These are phyloP conservation scores for Falco cherrug DNA, from an alignment of 2,797 vertebrate genomes.

Conservation along the genomic window DNA sequence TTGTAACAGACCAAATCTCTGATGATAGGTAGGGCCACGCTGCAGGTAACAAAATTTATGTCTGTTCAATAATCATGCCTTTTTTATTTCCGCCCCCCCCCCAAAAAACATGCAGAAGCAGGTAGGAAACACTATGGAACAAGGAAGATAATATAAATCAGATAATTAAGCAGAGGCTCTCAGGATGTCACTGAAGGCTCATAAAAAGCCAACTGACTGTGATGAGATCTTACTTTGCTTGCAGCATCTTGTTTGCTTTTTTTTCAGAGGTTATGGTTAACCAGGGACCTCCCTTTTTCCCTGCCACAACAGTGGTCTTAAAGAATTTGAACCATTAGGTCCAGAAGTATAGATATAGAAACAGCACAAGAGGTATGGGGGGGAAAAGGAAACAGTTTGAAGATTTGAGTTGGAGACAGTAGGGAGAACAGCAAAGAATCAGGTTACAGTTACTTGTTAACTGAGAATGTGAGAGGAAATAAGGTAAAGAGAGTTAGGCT, in stretches of 20 bases:
- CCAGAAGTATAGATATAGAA: neutral
- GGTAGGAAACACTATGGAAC: neutral
- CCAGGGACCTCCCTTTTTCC: neutral
- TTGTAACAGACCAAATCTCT: neutral
- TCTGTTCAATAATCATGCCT: neutral
- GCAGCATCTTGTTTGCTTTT: neutral
- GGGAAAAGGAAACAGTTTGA: neutral
- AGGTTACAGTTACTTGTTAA: neutral
- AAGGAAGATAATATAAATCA: neutral
- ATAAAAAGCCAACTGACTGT: neutral
- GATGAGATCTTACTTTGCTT: neutral
- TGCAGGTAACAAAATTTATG: neutral
- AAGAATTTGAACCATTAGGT: neutral
- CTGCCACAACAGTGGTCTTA: neutral
- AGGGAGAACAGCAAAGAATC: neutral
- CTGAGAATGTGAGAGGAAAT: neutral
- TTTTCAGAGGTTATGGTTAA: neutral
- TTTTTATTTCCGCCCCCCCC: neutral
- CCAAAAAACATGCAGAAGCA: neutral
- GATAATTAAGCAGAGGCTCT: slow-evolving; percentile 1
- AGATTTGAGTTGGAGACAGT: neutral
- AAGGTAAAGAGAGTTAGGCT: neutral
- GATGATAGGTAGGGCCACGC: neutral
- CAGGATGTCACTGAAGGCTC: neutral
- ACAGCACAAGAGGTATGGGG: neutral